A percentile compares a stretch with the other conserved stretches of the same genome.
Evolutionary conservation across 2,113 vertebrate genomes (phyloP).

Genomic region (Microtus montanus): DNA sequence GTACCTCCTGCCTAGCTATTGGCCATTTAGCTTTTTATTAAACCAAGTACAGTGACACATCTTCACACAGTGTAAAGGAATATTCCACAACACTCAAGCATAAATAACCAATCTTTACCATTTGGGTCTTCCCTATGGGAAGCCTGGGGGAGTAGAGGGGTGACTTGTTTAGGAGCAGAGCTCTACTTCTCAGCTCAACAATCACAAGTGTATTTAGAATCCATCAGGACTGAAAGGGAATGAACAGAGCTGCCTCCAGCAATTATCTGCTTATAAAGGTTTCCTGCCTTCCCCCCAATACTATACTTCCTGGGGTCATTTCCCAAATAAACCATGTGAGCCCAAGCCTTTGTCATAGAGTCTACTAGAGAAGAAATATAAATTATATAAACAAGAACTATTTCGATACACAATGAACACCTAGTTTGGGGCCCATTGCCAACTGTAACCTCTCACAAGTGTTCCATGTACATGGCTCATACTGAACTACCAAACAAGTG

Average conservation of each 20-base stretch:
- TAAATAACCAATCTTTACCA: background rate
- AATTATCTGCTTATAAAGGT: background rate
- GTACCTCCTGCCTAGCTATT: background rate
- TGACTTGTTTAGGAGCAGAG: background rate
- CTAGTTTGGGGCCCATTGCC: background rate
- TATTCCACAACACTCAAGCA: background rate
- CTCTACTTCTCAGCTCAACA: background rate
- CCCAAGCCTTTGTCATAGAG: slow-evolving; percentile 17
- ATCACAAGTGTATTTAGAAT: background rate
- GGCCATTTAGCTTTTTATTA: background rate
- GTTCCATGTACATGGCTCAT: background rate
- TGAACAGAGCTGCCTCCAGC: background rate
- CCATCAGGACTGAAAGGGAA: background rate
- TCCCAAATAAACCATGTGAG: slow-evolving; percentile 32
- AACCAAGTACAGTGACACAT: background rate
- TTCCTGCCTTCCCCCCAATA: background rate
- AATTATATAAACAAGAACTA: background rate
- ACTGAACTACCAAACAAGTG: background rate
- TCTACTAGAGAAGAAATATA: background rate
- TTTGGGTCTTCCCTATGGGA: background rate
- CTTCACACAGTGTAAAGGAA: background rate
- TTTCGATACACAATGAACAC: background rate
- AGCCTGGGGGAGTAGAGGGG: background rate
- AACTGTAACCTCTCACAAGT: background rate
- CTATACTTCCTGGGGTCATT: background rate